Conservation (phyloP, 1,140 invertebrate species). For the Pseudomyrmex pallidus region DNA sequence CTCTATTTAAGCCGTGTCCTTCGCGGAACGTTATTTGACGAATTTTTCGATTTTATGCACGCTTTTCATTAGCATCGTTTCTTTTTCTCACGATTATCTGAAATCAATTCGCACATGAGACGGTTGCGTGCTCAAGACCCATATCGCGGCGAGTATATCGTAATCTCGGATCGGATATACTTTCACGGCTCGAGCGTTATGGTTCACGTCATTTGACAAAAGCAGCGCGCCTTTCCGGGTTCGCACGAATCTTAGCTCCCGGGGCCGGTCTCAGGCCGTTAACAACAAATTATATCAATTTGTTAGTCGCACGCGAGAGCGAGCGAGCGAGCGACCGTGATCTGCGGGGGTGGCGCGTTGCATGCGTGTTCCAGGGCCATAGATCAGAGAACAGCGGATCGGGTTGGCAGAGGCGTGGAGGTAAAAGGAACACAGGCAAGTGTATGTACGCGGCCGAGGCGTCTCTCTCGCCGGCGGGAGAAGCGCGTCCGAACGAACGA, state of each 20-base stretch:
- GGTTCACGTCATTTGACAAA: slow-evolving; percentile 40
- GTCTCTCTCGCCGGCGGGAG: slow-evolving; percentile 11
- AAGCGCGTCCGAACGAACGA: slow-evolving; percentile 7
- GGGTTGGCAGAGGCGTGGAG: slow-evolving; percentile 69
- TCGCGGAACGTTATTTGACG: neutral
- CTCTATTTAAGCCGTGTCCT: neutral
- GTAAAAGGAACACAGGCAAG: slow-evolving; percentile 53
- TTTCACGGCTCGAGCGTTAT: slow-evolving; percentile 38
- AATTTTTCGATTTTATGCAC: neutral
- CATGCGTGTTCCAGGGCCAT: slow-evolving; percentile 79
- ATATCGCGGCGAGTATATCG: slow-evolving; percentile 13
- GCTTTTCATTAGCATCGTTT: neutral
- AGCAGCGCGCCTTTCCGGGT: slow-evolving; percentile 67
- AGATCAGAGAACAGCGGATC: slow-evolving; percentile 71
- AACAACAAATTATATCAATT: slow-evolving; percentile 80
- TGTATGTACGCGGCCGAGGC: neutral
- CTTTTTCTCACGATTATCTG: neutral
- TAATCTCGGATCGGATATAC: slow-evolving; percentile 21
- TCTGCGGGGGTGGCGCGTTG: slow-evolving; percentile 77
- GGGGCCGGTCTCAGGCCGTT: slow-evolving; percentile 62
- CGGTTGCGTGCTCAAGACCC: neutral
- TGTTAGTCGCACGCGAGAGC: slow-evolving; percentile 75
- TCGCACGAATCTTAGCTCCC: slow-evolving; percentile 76
- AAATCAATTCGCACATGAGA: slow-evolving; percentile 25
- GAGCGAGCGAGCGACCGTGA: slow-evolving; percentile 63